Conservation (phyloP, 2,888 invertebrate species). For the Erebia aethiops region DNA sequence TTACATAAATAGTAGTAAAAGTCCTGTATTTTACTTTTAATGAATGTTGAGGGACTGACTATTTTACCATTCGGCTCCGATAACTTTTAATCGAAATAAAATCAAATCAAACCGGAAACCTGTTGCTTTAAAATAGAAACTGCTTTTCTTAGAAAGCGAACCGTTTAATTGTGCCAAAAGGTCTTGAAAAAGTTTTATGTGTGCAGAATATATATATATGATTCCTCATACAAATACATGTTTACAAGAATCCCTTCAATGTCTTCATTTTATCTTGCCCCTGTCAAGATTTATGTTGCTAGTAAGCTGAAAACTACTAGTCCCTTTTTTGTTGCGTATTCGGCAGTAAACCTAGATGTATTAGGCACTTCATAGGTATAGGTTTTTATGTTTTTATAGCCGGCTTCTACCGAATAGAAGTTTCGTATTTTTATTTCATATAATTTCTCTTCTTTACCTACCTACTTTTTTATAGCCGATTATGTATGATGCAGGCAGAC, state of each 20-base stretch:
- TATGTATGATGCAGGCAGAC: not conserved
- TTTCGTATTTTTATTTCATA: not conserved
- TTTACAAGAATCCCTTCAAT: conserved; percentile 33
- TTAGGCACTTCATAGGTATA: conserved; percentile 13
- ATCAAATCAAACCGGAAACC: not conserved
- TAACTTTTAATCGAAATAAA: too few relatives aligned
- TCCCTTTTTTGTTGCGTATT: conserved; percentile 34
- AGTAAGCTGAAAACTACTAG: conserved; percentile 38
- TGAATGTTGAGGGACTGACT: too few relatives aligned
- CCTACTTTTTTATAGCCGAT: not conserved
- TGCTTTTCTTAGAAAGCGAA: not conserved
- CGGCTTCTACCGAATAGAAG: not conserved
- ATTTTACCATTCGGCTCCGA: too few relatives aligned
- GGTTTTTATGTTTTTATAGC: conserved; percentile 15
- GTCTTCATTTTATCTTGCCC: conserved; percentile 38
- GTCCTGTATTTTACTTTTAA: too few relatives aligned
- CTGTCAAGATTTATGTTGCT: conserved; percentile 40
- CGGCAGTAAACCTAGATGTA: conserved; percentile 27
- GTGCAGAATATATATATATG: not conserved
- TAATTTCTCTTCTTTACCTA: not conserved
- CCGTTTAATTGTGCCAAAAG: not conserved
- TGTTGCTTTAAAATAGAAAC: not conserved
- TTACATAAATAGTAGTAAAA: too few relatives aligned
- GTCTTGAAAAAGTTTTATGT: not conserved
- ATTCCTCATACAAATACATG: conserved; percentile 16